Base-by-base conservation (phyloP, 2,888 invertebrate species). In the Xylota segnis region DNA sequence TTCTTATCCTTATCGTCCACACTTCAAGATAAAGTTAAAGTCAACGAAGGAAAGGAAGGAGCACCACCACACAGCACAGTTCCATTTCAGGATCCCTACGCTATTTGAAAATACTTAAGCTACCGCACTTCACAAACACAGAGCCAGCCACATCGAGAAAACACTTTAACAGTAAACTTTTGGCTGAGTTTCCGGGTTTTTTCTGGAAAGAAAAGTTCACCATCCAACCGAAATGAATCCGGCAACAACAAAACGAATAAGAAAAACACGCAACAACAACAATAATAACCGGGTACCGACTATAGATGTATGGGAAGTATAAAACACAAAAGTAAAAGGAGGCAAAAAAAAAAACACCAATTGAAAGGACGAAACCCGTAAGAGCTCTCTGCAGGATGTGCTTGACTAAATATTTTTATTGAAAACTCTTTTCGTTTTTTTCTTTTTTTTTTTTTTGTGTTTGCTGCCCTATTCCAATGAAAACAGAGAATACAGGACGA, bases 361-460 rank as follows among this genome's bases (percentile, higher is more conserved):
- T 52, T 37, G 7, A 65, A 68, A 50, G 14, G 27, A 34, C 56
- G 63, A 58, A 66, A 34, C 65, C 56, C 34, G 18, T 58, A 65
- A 75, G 70, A 14, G 43, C 37, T 77, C 37, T 77, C 52, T 40
- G 52, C 77, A 70, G 77, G 61, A 77, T 77, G 70, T 61, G 77
- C 70, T 70, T 77, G 70, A 70, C 77, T 61, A 77, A 77, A 77
- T 77, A 70, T 77, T 70, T 76, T 76, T 47, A 66, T 76, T 76
- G 68, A 58, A 68, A 59, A 65, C 27, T 40, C 63, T 47, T 50
- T 32, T 3, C 23, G n/a, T n/a, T n/a, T 43, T 45, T 52, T 45
- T 29, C n/a, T 27, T 29, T 29, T 18, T 40, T 43, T 16, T 6
- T 16, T 54, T 6, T 32, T 32, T 32, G n/a, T n/a, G n/a, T 32